Evolutionary conservation across 2,113 vertebrate species (phyloP).

Genomic region (Oxyruncus cristatus): DNA sequence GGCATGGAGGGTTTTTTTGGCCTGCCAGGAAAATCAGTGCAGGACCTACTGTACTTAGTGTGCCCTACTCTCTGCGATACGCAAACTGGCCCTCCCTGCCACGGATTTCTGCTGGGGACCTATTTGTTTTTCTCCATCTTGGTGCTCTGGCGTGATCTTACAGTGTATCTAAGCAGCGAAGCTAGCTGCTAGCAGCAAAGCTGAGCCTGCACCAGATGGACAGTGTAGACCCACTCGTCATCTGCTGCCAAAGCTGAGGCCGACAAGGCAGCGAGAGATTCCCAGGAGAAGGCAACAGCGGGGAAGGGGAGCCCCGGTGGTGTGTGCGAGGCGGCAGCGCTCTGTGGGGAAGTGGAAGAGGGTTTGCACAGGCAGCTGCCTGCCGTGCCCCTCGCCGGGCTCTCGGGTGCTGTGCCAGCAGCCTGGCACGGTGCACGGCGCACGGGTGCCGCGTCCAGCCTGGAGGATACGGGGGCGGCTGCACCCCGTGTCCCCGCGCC

Average conservation of each 20-base stretch:
- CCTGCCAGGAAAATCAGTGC: neutral
- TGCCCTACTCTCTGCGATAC: neutral
- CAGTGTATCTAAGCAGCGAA: neutral
- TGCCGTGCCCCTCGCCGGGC: neutral
- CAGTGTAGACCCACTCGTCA: neutral
- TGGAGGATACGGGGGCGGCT: accelerated
- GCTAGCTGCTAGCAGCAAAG: neutral
- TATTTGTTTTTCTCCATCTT: neutral
- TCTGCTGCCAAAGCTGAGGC: neutral
- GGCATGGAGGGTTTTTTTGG: neutral
- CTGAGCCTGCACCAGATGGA: neutral
- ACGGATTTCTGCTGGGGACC: neutral
- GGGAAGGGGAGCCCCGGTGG: neutral
- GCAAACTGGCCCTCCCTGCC: neutral
- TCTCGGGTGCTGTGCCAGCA: neutral
- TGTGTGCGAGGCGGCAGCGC: neutral
- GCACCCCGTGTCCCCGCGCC: neutral
- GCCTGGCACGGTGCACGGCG: accelerated
- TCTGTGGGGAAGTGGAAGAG: neutral
- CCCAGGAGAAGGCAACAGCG: neutral
- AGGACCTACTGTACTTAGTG: neutral
- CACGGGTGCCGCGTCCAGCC: neutral
- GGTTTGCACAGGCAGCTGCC: neutral
- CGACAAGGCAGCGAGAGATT: neutral
- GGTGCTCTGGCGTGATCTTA: neutral